Conservation (phyloP, 2,888 invertebrate species). For the Adineta ricciae region DNA sequence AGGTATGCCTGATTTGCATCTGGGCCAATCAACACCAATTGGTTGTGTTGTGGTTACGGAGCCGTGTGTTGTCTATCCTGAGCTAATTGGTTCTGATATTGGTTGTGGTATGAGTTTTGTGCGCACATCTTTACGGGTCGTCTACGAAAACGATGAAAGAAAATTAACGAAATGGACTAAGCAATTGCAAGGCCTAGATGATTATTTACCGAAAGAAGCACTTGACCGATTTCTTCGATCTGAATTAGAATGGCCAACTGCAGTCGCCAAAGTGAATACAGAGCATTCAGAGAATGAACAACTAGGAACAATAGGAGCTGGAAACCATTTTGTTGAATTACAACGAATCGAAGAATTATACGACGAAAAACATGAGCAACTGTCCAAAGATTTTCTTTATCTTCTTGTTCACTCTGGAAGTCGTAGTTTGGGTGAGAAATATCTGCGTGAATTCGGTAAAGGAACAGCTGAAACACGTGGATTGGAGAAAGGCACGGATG, state of each 20-base stretch:
- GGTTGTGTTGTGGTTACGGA: conserved; percentile 2
- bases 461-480: not conserved
- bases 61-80: not conserved
- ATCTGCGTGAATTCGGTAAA: not conserved
- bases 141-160: not conserved
- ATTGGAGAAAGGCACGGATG: not conserved
- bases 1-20: conserved; percentile 21
- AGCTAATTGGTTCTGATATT: conserved; percentile 7
- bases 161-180: conserved; percentile 10
- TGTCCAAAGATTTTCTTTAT: not conserved
- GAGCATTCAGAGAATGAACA: not conserved
- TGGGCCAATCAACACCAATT: not conserved
- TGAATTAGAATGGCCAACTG: not conserved
- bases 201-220: not conserved
- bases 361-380: not conserved
- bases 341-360: conserved; percentile 6
- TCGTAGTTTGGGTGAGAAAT: not conserved
- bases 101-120: conserved; percentile 15
- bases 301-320: conserved; percentile 1
- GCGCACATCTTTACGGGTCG: not conserved
- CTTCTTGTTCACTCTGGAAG: conserved; percentile 10
- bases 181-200: conserved; percentile 7
- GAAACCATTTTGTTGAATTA: conserved; percentile 16
- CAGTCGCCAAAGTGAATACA: not conserved
- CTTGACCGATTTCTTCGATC: not conserved